A percentile compares a stretch with the other conserved stretches of the same genome.
These are phyloP conservation scores for Heliopora coerulea DNA, from an alignment of 92 coral and sea anemone species.

Conservation along the genomic window DNA sequence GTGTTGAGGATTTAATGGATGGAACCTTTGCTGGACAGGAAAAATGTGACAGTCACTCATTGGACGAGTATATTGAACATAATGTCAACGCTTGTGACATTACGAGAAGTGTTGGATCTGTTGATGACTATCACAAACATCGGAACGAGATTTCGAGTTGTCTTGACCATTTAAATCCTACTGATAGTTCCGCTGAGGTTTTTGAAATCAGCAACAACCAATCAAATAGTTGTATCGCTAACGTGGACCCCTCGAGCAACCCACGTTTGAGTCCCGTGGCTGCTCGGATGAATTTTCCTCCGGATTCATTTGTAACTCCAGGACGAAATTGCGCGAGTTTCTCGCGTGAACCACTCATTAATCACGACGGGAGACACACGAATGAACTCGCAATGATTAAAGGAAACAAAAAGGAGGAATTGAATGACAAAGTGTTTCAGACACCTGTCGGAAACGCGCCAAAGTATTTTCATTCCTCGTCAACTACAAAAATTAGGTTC, in stretches of 20 bases:
- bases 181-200: conserved; percentile 2
- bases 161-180: background rate
- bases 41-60: background rate
- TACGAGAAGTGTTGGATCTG: background rate
- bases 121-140: background rate
- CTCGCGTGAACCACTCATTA: background rate
- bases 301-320: conserved; percentile 10
- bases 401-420: background rate
- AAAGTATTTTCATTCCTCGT: conserved; percentile 26
- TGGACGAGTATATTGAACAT: background rate
- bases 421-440: conserved; percentile 8
- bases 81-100: background rate
- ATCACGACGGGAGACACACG: background rate
- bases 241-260: background rate
- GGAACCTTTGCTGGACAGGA: background rate
- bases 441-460: conserved; percentile 36
- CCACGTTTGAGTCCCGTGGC: conserved; percentile 26
- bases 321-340: background rate
- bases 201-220: background rate
- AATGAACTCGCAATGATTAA: background rate
- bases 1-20: conserved; percentile 11
- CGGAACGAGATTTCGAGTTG: background rate
- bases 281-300: background rate
- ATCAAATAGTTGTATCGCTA: background rate
- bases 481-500: conserved; percentile 23